Base-by-base conservation (phyloP, 2,888 invertebrate genomes). In the Dynastes hyllus region DNA sequence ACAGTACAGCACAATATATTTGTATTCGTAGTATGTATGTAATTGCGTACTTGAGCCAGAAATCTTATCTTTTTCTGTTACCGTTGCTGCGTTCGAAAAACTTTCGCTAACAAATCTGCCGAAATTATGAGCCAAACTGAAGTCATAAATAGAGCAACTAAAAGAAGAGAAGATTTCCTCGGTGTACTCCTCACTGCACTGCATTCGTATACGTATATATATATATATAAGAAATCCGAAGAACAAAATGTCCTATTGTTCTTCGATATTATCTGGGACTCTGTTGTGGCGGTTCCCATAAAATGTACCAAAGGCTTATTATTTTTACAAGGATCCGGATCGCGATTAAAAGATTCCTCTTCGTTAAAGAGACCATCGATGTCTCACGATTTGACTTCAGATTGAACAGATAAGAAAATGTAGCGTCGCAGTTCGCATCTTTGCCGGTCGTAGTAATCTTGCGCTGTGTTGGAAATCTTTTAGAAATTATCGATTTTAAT, bases 361-460 rank as follows among this genome's bases (percentile, higher is more conserved):
- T 86, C 86, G 87, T 87, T 87, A 87, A 86, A 86, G 86, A 86
- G 85, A 86, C 86, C 85, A 86, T 86, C 86, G 85, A 85, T 85
- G 85, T 86, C 85, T 86, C 85, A 86, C 86, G 85, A 85, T 85
- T 85, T 85, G 85, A 86, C 85, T 85, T 81, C 82, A 85, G 86
- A 86, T 86, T 83, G 84, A 84, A 82, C 79, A 82, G 86, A 86
- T 86, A 86, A 86, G 83, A 83, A 84, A 84, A 84, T 83, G 83
- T 83, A 84, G 86, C 86, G 86, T 85, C 84, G 85, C 83, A 81
- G 83, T 86, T 86, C 85, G 85, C 86, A 84, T 85, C 85, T 85
- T 81, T 75, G 78, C 80, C 80, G 79, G 73, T 81, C 78, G 80
- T 81, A 78, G 77, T 79, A 75, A 79, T 80, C 73, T 80, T 77